Base-by-base conservation (phyloP, 1,140 invertebrate genomes). In the Pemphigus obesinymphae region DNA sequence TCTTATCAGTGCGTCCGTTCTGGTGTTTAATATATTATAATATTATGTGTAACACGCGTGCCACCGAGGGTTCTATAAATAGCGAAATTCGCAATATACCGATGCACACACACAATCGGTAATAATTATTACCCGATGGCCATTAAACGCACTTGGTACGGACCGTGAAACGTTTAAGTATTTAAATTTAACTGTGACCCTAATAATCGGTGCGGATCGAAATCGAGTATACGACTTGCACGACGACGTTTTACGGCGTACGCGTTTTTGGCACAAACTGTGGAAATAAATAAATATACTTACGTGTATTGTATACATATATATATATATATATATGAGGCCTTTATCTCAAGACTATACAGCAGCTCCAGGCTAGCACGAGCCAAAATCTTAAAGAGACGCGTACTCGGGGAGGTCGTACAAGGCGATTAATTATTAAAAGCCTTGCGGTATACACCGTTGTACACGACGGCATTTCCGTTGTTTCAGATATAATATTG, bases 121-220 rank as follows among this genome's bases (percentile, higher is more conserved):
- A 45, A 45, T 45, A 45, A 70, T 45, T 20, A 50, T 50, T 70
- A 43, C 40, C 68, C 5, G 17, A 70, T 6, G 15, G 37, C 40
- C 37, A 26, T 70, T 70, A 70, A 70, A 70, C 68, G 37, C 23
- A 43, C 31, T 66, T 66, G 10, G 61, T 34, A n/a, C 15, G 43
- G 26, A n/a, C 29, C 73, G 73, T 78, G 73, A 78, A 78, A 78
- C 73, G 53, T 78, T 78, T 78, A 78, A 78, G 48, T 17, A 78
- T 78, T 78, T 78, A 78, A 78, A 78, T 55, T 78, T 78, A 61
- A 78, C 75, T 78, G 48, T 37, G 75, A 78, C 75, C 75, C 75
- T 58, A 78, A 61, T 78, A 78, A 78, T 55, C 75, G 75, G 75
- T 43, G 75, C 75, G 53, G 53, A 61, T 61, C 75, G 75, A 37